Base-by-base conservation (phyloP, 1,140 invertebrate genomes). In the Penaeus indicus region DNA sequence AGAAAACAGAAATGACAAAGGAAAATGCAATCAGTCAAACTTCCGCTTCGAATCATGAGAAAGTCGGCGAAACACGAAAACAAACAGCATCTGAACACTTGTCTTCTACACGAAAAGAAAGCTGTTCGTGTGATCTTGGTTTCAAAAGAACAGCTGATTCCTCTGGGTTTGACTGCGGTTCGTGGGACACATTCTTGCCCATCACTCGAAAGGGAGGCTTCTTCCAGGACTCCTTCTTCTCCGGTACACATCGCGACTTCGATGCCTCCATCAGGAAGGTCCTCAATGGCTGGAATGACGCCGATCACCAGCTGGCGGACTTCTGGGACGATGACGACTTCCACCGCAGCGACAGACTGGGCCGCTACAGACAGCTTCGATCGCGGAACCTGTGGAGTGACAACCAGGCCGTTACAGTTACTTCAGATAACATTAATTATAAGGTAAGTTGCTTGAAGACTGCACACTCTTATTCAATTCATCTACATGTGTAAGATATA, bases 141-240 rank as follows among this genome's bases (percentile, higher is more conserved):
- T 10, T 2, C 11, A 54, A 16, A 54, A 8, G 16, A 13, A 13
- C 54, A 54, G 0, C 10, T 54, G 54, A 54, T 54, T 13, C 16
- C 54, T 13, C 10, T 16, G 0, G 54, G 10, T 13, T 16, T 54
- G 0, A 42, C 38, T 0, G 54, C 16, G 54, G 10, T 13, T 79
- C 78, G n/a, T 27, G 62, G 38, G 21, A 42, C 7, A 25, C 54
- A 18, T 61, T 8, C 22, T 16, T 61, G 11, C 21, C 78, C 8
- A 60, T 80, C 22, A 80, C 54, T 47, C 4, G 47, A 60, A 80
- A 5, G 27, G 85, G 85, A 62, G 72, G 32, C 19, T 86, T 86
- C 85, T 86, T 86, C 42, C 69, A 80, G 38, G 85, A 86, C 54
- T 86, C 85, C 22, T 86, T 86, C 77, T 86, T 86, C 60, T 69